Percentiles rank a stretch among this genome's conserved stretches.
These are phyloP conservation scores for Lacerta bilineata DNA, from an alignment of 2,797 vertebrate species.

Conservation along the genomic window DNA sequence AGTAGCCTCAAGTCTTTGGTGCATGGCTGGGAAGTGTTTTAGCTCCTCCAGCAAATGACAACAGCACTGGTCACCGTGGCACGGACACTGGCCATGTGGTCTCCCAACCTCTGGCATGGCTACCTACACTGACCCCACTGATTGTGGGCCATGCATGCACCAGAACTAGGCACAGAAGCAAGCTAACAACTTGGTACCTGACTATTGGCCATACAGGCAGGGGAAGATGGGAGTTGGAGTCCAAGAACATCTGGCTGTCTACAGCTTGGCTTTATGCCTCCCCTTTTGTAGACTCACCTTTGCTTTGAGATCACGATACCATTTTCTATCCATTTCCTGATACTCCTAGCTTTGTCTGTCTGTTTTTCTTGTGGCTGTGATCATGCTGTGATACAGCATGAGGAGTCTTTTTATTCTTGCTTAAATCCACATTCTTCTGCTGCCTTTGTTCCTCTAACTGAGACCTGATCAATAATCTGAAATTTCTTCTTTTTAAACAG, in stretches of 20 bases:
- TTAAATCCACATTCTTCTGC: conserved; percentile 31
- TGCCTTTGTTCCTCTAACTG: conserved; percentile 37
- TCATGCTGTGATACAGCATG: conserved; percentile 35
- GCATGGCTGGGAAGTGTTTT: not conserved
- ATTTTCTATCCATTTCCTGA: not conserved
- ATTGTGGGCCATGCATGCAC: not conserved
- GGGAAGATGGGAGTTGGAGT: no score
- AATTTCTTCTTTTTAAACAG: conserved; percentile 29
- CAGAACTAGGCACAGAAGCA: not conserved
- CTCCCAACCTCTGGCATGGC: not conserved
- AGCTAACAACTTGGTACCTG: no score
- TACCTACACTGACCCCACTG: not conserved
- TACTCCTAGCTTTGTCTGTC: not conserved
- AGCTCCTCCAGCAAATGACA: not conserved
- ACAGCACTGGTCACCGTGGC: not conserved
- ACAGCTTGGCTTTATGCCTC: no score
- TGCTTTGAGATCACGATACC: not conserved
- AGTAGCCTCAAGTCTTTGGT: not conserved
- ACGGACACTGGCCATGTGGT: not conserved
- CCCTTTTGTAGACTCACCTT: no score
- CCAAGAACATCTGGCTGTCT: no score
- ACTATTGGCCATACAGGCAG: no score
- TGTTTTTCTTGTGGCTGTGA: not conserved
- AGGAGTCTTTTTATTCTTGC: conserved; percentile 15
- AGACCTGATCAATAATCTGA: conserved; percentile 47